Base-by-base conservation (phyloP, 2,113 vertebrate genomes). In the Anguilla rostrata region DNA sequence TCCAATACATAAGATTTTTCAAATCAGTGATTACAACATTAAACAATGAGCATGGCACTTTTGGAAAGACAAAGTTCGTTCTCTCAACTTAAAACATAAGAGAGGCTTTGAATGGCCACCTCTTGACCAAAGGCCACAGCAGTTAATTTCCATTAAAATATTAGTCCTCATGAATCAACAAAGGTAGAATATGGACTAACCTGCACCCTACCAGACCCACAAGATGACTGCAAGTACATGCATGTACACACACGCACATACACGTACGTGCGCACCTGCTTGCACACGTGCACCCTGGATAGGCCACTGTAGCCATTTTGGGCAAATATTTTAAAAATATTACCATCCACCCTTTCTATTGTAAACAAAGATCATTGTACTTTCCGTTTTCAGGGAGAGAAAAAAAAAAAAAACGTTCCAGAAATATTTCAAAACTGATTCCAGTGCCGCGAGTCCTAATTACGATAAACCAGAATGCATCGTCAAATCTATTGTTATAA, bases 91-190 rank as follows among this genome's bases (percentile, higher is more conserved):
- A 75, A 75, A 75, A 75, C 2, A 6, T n/a, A 26, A n/a, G 71
- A 75, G 71, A 75, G 71, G 71, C 26, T 75, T 75, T 9, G 34
- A 34, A 75, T 75, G 71, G n/a, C 71, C n/a, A 75, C 71, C 80
- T 46, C 39, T 81, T 40, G 2, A 39, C 71, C 34, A 78, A 85
- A 85, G 84, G 84, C 84, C 71, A 85, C 71, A 20, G 80, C 39
- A 81, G 80, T 41, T 22, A 20, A 81, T 40, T 41, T 40, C 34
- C 39, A 78, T 78, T 66, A 60, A 78, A 75, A 75, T 53, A 75
- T 78, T 20, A 46, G 43, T 49, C 84, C 43, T 49, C 71, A 34
- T 85, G 41, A 78, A 85, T 78, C 9, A 85, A 71, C 34, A 85
- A n/a, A 40, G 49, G 84, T 85, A 78, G 34, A 53, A 78, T 29